Evolutionary conservation across 2,113 vertebrate genomes (phyloP).

Genomic region (Crotalus horridus): DNA sequence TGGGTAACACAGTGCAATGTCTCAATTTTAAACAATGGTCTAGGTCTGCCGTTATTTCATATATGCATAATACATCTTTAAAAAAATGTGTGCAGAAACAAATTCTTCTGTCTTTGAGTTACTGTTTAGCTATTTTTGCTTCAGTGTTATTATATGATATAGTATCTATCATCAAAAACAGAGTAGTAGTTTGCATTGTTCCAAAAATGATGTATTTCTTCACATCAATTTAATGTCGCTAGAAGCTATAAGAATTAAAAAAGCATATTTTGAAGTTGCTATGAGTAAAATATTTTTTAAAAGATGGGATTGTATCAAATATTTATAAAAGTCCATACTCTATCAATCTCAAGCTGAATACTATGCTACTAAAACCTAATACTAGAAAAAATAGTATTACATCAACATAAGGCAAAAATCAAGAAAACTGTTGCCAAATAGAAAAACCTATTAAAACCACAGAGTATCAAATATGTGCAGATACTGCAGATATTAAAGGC

Average conservation of each 20-base stretch:
- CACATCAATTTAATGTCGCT: neutral
- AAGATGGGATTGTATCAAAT: neutral
- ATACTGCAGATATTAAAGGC: conserved; percentile 45
- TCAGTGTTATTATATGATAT: neutral
- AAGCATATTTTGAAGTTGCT: neutral
- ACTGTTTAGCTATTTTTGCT: neutral
- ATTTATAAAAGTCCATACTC: neutral
- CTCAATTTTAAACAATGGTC: neutral
- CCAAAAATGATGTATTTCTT: neutral
- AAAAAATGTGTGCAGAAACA: neutral
- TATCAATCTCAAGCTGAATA: neutral
- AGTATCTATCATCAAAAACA: neutral
- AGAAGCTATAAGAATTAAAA: neutral
- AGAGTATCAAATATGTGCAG: conserved; percentile 50
- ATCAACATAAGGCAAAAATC: conserved; percentile 39
- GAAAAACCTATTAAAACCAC: conserved; percentile 36
- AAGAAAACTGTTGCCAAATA: conserved; percentile 21
- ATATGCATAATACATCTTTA: neutral
- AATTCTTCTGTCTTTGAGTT: neutral
- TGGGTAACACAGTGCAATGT: neutral
- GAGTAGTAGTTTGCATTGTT: neutral
- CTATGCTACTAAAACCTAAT: neutral
- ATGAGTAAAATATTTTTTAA: neutral
- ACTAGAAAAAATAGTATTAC: conserved; percentile 13
- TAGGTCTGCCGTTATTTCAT: neutral